phyloP scores from a whole-genome alignment of 2,888 invertebrate species.

The Drosophila picticornis region DNA sequence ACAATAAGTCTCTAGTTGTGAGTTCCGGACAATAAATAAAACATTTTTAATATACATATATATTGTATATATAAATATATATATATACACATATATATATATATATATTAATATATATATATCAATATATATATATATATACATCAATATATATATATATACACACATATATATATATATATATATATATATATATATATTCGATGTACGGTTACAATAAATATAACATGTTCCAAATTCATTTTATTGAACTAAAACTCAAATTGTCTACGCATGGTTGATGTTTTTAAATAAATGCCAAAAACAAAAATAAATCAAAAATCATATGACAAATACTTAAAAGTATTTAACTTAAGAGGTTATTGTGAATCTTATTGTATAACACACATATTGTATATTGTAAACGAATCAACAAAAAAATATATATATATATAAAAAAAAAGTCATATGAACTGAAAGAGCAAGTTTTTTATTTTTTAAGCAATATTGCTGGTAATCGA shows the following conservation, averaged over 20 bases:
- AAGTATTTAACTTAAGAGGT: conserved; percentile 38
- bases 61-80: conserved; percentile 18
- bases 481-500: background rate
- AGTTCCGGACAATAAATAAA: conserved; percentile 71
- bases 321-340: conserved; percentile 25
- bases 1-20: conserved; percentile 59
- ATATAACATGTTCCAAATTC: conserved; percentile 10
- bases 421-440: conserved; percentile 15
- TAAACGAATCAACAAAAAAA: conserved; percentile 30
- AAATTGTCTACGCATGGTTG: conserved; percentile 75
- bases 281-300: conserved; percentile 48
- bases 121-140: conserved; percentile 3
- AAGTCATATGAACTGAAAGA: conserved; percentile 16
- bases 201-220: conserved; percentile 9
- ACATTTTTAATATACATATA: conserved; percentile 31
- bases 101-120: conserved; percentile 15
- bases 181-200: conserved; percentile 4
- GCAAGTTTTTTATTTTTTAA: background rate
- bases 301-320: conserved; percentile 10
- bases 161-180: conserved; percentile 13
- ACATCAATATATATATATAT: too few species aligned
- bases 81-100: conserved; percentile 12
- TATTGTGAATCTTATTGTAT: conserved; percentile 56
- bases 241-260: conserved; percentile 23
- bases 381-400: conserved; percentile 61